phyloP scores from a whole-genome alignment of 1,140 invertebrate genomes.

The Galendromus occidentalis region DNA sequence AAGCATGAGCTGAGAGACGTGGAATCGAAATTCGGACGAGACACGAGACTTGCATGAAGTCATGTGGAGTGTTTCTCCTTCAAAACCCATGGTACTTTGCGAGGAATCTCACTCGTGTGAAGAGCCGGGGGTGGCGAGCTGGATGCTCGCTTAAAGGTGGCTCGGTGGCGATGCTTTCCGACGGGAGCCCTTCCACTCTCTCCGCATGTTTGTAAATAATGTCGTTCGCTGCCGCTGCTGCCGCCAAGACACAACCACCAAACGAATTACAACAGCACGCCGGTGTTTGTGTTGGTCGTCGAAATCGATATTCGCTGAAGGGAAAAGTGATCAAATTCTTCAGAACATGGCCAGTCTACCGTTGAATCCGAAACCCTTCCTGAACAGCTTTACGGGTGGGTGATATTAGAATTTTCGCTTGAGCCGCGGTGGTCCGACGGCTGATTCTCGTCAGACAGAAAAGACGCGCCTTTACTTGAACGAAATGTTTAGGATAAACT shows the following conservation, averaged over 20 bases:
- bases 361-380: conserved; percentile 96
- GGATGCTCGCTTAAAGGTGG: background rate
- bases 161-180: background rate
- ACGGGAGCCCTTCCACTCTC: background rate
- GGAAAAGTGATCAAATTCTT: background rate
- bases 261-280: background rate
- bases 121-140: too few species aligned
- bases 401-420: background rate
- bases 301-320: background rate
- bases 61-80: too few species aligned
- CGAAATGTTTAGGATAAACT: background rate
- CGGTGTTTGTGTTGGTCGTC: background rate
- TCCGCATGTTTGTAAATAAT: background rate
- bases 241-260: background rate
- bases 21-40: too few species aligned
- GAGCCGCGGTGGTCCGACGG: background rate
- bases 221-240: background rate
- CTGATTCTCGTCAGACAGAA: background rate
- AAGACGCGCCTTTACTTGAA: background rate
- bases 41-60: too few species aligned
- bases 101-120: too few species aligned
- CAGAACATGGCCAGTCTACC: conserved; percentile 45
- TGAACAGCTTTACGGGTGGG: conserved; percentile 78
- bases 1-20: too few species aligned
- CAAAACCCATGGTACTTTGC: too few species aligned